Conservation (phyloP, 2,888 invertebrate species). For the Nemapogon koenigi region DNA sequence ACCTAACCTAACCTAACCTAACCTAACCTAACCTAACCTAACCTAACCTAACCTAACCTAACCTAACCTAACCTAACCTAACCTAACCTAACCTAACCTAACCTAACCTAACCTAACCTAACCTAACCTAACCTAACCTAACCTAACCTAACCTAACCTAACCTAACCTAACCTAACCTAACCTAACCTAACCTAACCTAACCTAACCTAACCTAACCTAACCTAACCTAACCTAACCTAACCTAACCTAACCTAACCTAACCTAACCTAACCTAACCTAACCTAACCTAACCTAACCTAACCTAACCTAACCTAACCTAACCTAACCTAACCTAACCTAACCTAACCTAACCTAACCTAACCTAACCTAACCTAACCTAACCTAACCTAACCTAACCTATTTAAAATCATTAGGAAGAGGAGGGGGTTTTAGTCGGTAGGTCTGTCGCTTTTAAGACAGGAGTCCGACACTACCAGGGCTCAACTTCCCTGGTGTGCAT, state of each 20-base stretch:
- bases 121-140: conserved; percentile 10
- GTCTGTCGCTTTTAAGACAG: too few relatives aligned
- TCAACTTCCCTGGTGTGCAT: too few relatives aligned
- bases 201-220: conserved; percentile 7
- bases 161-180: conserved; percentile 10
- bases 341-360: conserved; percentile 7
- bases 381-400: conserved; percentile 10
- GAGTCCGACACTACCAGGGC: too few relatives aligned
- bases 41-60: conserved; percentile 11
- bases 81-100: conserved; percentile 10
- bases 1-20: conserved; percentile 9
- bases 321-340: conserved; percentile 4
- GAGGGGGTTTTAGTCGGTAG: too few relatives aligned
- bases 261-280: conserved; percentile 11
- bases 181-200: conserved; percentile 9
- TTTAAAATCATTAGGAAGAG: too few relatives aligned
- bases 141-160: conserved; percentile 10
- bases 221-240: conserved; percentile 9
- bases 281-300: conserved; percentile 11
- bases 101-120: conserved; percentile 10
- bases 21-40: conserved; percentile 11
- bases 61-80: conserved; percentile 8
- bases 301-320: conserved; percentile 11
- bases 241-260: conserved; percentile 12
- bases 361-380: conserved; percentile 10